Percentiles rank a stretch among this genome's conserved stretches.
Conservation (phyloP, 2,797 vertebrate genomes). For the Propithecus deckenii region DNA sequence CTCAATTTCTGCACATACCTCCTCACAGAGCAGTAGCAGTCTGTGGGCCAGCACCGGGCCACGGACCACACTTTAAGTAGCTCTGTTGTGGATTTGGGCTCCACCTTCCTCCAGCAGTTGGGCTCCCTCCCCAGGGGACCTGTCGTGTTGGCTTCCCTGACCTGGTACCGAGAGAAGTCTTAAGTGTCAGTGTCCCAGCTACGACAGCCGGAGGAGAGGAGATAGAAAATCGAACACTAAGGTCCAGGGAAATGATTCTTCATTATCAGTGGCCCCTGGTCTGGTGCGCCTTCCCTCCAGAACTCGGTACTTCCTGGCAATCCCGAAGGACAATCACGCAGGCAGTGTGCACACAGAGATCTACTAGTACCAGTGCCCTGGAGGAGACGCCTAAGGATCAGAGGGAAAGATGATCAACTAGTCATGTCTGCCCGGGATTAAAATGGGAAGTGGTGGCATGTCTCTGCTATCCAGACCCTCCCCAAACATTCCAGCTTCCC, state of each 20-base stretch:
- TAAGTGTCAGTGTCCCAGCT: too few relatives aligned
- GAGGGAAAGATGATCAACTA: neutral
- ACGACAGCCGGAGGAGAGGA: too few relatives aligned
- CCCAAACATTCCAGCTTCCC: neutral
- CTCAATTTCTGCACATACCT: neutral
- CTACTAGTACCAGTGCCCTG: neutral
- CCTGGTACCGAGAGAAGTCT: neutral
- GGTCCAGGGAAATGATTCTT: neutral
- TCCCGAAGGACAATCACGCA: neutral
- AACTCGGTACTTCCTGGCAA: neutral
- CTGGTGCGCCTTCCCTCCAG: neutral
- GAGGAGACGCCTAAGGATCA: neutral
- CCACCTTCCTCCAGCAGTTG: neutral
- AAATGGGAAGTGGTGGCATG: neutral
- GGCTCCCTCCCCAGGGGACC: neutral
- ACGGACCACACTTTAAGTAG: fast-evolving
- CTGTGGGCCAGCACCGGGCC: fast-evolving
- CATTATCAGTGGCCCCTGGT: neutral
- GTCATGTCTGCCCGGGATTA: neutral
- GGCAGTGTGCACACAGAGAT: fast-evolving
- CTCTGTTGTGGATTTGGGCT: neutral
- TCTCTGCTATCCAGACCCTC: neutral
- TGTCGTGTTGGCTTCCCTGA: neutral
- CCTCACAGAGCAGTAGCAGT: neutral
- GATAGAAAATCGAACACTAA: neutral